phyloP scores from a whole-genome alignment of 2,113 vertebrate species.

The Sula dactylatra region DNA sequence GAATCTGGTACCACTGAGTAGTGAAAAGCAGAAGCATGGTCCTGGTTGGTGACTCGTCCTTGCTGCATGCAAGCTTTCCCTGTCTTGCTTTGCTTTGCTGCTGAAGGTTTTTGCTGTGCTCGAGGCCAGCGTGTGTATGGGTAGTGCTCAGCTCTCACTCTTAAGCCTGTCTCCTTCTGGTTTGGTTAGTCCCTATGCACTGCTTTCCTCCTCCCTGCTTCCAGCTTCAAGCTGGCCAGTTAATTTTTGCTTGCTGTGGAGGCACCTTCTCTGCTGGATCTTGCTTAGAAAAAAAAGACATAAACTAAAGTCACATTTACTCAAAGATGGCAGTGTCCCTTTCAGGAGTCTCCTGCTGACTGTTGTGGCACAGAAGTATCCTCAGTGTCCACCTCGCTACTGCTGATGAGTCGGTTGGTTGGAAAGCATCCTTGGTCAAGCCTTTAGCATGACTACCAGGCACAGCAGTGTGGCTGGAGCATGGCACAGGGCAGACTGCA shows the following conservation, averaged over 20 bases:
- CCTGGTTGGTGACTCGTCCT: neutral
- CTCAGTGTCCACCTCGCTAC: neutral
- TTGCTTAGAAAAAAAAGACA: neutral
- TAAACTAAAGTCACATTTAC: neutral
- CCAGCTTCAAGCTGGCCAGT: neutral
- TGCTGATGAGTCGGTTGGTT: neutral
- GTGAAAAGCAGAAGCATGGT: neutral
- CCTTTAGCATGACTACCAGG: neutral
- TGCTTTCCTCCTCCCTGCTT: neutral
- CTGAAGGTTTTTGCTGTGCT: neutral
- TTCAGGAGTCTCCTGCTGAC: neutral
- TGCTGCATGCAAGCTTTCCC: neutral
- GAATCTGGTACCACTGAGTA: neutral
- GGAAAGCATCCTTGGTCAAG: neutral
- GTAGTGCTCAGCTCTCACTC: neutral
- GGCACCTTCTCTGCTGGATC: neutral
- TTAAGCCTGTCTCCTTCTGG: neutral
- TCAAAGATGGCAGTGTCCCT: neutral
- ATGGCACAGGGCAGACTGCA: neutral
- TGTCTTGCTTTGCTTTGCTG: neutral
- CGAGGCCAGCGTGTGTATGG: accelerated
- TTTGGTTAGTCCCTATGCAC: neutral
- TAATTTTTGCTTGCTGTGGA: neutral
- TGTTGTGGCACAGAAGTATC: neutral
- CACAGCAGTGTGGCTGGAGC: neutral